A percentile compares a stretch with the other conserved stretches of the same genome.
These are phyloP conservation scores for Anneissia japonica DNA, from an alignment of 35 echinoderm and acorn worm genomes.

Conservation along the genomic window DNA sequence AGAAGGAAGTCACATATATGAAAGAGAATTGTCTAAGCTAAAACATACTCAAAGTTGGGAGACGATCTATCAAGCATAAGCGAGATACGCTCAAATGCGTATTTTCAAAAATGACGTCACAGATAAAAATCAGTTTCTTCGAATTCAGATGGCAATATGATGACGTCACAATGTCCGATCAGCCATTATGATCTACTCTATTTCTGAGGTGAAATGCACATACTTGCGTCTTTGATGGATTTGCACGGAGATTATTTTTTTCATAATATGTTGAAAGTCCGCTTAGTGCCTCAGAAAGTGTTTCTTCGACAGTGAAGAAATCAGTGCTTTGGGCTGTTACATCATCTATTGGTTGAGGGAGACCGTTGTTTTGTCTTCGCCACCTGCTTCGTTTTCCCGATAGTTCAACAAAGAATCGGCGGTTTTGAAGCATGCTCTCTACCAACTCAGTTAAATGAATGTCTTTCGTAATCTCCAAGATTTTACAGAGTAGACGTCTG, in stretches of 20 bases:
- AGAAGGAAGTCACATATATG: too few relatives aligned
- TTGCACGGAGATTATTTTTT: slow-evolving; percentile 32
- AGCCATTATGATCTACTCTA: neutral
- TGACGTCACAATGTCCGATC: too few relatives aligned
- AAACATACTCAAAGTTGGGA: too few relatives aligned
- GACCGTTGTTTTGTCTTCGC: slow-evolving; percentile 41
- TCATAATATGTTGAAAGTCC: neutral
- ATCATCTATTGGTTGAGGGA: too few relatives aligned
- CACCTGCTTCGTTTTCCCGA: slow-evolving; percentile 38
- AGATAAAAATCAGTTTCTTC: too few relatives aligned
- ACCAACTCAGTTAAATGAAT: slow-evolving; percentile 26
- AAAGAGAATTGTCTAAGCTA: too few relatives aligned
- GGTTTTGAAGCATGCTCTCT: slow-evolving; percentile 50
- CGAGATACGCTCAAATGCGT: too few relatives aligned
- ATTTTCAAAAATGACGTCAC: too few relatives aligned
- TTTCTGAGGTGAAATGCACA: neutral
- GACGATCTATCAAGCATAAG: too few relatives aligned
- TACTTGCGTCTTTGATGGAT: neutral
- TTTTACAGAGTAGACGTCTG: slow-evolving; percentile 36
- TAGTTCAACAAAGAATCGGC: slow-evolving; percentile 36
- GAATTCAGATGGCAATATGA: too few relatives aligned
- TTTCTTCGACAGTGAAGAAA: slow-evolving; percentile 25
- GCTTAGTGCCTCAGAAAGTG: neutral
- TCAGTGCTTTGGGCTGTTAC: neutral
- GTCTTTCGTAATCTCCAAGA: neutral